Base-by-base conservation (phyloP, 1,140 invertebrate species). In the Manduca sexta region DNA sequence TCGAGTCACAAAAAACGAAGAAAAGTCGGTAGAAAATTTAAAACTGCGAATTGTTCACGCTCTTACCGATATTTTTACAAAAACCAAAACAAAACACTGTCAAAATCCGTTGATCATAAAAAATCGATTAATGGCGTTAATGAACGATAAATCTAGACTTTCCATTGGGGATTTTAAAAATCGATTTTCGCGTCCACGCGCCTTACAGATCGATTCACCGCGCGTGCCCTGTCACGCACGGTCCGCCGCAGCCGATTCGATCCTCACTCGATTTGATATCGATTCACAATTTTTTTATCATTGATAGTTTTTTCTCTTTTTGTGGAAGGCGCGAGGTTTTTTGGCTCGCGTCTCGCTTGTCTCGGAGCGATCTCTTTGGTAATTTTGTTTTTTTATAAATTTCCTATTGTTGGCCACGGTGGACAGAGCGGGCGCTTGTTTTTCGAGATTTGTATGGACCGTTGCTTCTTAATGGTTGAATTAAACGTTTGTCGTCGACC, bases 191-290 rank as follows among this genome's bases (percentile, higher is more conserved):
- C 64, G 70, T 65, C 63, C 60, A 65, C 69, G 68, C 63, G 71
- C 68, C 48, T 49, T 41, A 18, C 50, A 38, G 61, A 64, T 63
- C 64, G 65, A 74, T 66, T 74, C 52, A 54, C 29, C 49, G 59
- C 66, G 64, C 70, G 69, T 66, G 64, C 59, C 40, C 38, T 60
- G 77, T 73, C 71, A 81, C 69, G 74, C 74, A 81, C 75, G 75
- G 61, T 52, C 52, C 52, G 47, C 59, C 52, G 43, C 54, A 58
- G 47, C 49, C 41, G 18, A 14, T 26, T 30, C 26, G 18, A 29
- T 17, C 26, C 12, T 15, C 49, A 49, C 55, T 67, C 64, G 66
- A 69, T 66, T 61, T 58, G 66, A 52, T 65, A 66, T 69, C 60
- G 72, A 68, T 65, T 47, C 51, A 51, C 26, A 51, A 50, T 77